A percentile compares a stretch with the other conserved stretches of the same genome.
phyloP scores from a whole-genome alignment of 2,888 invertebrate genomes.

The Leptopilina syphax region DNA sequence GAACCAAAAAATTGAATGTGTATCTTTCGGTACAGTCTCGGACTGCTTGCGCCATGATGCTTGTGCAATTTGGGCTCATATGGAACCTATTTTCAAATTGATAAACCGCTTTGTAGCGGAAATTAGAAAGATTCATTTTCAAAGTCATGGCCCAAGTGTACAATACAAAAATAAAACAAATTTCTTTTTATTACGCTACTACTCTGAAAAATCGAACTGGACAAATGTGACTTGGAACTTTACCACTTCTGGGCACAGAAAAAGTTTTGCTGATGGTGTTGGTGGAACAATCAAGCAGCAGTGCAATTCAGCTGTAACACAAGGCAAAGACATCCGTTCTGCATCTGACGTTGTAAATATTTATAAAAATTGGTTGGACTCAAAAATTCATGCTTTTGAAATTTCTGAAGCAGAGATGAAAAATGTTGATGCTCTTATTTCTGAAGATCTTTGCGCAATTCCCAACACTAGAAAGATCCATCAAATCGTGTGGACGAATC shows the following conservation, averaged over 20 bases:
- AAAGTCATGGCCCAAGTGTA: slow-evolving; percentile 45
- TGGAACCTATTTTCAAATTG: slow-evolving; percentile 45
- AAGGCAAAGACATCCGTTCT: background rate
- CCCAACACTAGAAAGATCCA: background rate
- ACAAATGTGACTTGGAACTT: slow-evolving; percentile 35
- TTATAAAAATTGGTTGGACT: background rate
- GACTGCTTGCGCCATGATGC: slow-evolving; percentile 44
- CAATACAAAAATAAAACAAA: slow-evolving; percentile 39
- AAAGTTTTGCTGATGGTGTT: slow-evolving; percentile 40
- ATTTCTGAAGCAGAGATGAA: background rate
- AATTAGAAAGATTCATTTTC: slow-evolving; percentile 42
- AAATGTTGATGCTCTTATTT: background rate
- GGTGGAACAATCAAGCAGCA: slow-evolving; percentile 40
- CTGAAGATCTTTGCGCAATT: background rate
- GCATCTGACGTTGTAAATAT: background rate
- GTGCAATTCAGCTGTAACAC: background rate
- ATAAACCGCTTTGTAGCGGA: slow-evolving; percentile 39
- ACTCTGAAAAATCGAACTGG: slow-evolving; percentile 32
- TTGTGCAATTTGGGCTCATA: slow-evolving; percentile 42
- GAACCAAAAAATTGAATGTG: slow-evolving; percentile 39
- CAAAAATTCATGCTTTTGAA: background rate
- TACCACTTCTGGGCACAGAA: slow-evolving; percentile 36
- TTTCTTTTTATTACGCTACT: slow-evolving; percentile 42
- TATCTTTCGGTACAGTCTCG: slow-evolving; percentile 44
- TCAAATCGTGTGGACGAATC: background rate